Evolutionary conservation across 2,888 invertebrate species (phyloP), one percentile per base, ranked within the genome.

Genomic region (Cryptosula pallasiana): DNA sequence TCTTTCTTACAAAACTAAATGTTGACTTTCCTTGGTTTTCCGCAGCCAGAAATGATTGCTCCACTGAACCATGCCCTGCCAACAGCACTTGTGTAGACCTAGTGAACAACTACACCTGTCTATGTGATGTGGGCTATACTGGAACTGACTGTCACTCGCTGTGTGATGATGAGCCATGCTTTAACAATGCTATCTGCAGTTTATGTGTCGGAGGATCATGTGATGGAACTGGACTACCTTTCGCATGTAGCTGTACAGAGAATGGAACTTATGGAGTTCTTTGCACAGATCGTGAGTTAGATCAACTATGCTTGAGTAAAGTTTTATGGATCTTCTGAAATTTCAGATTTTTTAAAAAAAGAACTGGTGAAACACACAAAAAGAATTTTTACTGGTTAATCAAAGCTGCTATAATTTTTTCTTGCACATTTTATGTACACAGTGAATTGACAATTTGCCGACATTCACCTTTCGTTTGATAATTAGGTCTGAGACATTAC

Each of bases 91-190:
- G 63, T n/a, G 27, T 63, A 29, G 63, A 63, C 63, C 32, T 63
- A 16, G 9, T 34, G 2, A 32, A 63, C 34, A 34, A 34, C 32
- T 63, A 63, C 34, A 34, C 34, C 13, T 63, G 63, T 32, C 2
- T 32, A 13, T 63, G 63, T 63, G 32, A 63, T 32, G 13, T 32
- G 13, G 63, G 63, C 27, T 63, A 63, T n/a, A 32, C 63, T 63
- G 63, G 63, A 25, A 27, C 27, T 32, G 32, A 63, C 63, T 63
- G 63, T 34, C 27, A 25, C 32, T 34, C 63, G 13, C 3, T 63
- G n/a, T 63, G 63, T 27, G 63, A 63, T 63, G 63, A 63, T 25
- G 63, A 63, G 27, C 63, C 63, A 13, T 63, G 63, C 32, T 63
- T 63, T 32, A 63, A 63, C 34, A 63, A 63, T 63, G 63, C 63